These are phyloP conservation scores for Drosophila dives DNA, from an alignment of 2,888 invertebrate genomes.

Conservation along the genomic window DNA sequence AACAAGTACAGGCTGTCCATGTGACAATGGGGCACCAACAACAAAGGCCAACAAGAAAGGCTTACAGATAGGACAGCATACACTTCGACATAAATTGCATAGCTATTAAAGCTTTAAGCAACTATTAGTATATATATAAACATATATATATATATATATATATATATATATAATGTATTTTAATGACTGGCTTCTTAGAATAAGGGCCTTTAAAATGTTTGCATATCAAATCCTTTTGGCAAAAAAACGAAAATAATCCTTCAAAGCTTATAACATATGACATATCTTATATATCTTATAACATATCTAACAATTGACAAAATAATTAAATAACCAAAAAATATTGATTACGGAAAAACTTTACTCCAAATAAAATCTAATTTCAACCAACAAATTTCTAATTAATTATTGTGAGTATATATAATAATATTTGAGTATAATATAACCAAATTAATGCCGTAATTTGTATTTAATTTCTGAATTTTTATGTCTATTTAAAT, in stretches of 20 bases:
- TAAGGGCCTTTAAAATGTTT: not conserved
- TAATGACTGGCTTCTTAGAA: not conserved
- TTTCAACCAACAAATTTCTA: not conserved
- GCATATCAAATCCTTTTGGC: not conserved
- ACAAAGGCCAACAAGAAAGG: not conserved
- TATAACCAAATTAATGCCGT: not conserved
- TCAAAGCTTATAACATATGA: not conserved
- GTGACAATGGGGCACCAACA: conserved; percentile 19
- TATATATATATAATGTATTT: not conserved
- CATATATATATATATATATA: too few species aligned
- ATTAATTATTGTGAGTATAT: not conserved
- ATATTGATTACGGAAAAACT: not conserved
- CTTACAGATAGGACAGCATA: not conserved
- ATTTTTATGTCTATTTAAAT: not conserved
- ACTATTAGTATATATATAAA: not conserved
- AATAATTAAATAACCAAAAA: not conserved
- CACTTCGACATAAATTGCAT: not conserved
- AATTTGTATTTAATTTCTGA: not conserved
- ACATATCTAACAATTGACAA: not conserved
- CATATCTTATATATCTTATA: too few species aligned
- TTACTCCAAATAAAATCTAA: not conserved
- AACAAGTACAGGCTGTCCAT: conserved; percentile 51
- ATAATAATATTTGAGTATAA: not conserved
- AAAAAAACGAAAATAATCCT: not conserved
- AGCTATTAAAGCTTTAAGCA: not conserved